These are phyloP conservation scores for Rattus norvegicus DNA, from an alignment of 2,113 vertebrate genomes.

Conservation along the genomic window GRCr8 NC_086024.1:44662001-44662500, in stretches of 20 bases:
- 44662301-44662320: too few species aligned
- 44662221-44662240: background rate
- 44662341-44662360: too few species aligned
- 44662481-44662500: background rate
- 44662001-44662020: background rate
- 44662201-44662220: background rate
- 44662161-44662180: background rate
- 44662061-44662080: too few species aligned
- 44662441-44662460: background rate
- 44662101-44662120: background rate
- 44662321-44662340: too few species aligned
- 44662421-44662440: background rate
- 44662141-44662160: background rate
- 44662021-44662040: background rate
- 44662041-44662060: background rate
- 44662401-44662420: background rate
- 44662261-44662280: background rate
- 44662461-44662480: background rate
- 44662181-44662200: fast-evolving
- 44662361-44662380: too few species aligned
- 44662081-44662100: background rate
- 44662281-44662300: too few species aligned
- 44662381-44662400: background rate
- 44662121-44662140: background rate
- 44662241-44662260: background rate